Conservation (phyloP, 2,797 vertebrate genomes). For the Eurystomus glaucurus region DNA sequence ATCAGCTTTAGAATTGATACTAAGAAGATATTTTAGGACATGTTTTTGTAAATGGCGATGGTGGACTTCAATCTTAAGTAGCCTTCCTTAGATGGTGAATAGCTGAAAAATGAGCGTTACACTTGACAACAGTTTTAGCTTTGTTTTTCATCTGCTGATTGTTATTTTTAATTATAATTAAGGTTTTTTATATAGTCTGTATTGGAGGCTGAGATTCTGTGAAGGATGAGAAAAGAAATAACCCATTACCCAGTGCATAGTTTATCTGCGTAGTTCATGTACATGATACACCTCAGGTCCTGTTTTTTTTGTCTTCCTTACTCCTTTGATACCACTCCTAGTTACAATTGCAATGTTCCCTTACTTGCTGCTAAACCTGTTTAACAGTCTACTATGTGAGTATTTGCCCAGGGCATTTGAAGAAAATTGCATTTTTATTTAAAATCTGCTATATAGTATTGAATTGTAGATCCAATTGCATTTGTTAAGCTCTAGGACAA, state of each 20-base stretch:
- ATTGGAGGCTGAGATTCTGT: not conserved
- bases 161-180: not conserved
- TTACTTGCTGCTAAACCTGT: conserved; percentile 35
- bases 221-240: not conserved
- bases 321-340: not conserved
- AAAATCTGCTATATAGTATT: conserved; percentile 35
- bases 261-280: not conserved
- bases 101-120: not conserved
- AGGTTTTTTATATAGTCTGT: not conserved
- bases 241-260: not conserved
- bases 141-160: not conserved
- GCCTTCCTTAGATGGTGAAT: not conserved
- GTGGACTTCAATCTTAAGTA: not conserved
- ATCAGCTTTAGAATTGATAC: not conserved
- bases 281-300: accelerated
- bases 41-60: not conserved
- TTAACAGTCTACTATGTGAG: conserved; percentile 19
- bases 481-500: not conserved
- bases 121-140: not conserved
- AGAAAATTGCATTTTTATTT: conserved; percentile 42
- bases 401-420: conserved; percentile 15
- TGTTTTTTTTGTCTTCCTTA: not conserved
- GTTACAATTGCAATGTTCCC: not conserved
- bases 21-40: not conserved
- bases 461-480: conserved; percentile 24